Evolutionary conservation across 2,113 vertebrate species (phyloP), one percentile per base, ranked within the genome.

Genomic region (Synodontis membranacea): DNA sequence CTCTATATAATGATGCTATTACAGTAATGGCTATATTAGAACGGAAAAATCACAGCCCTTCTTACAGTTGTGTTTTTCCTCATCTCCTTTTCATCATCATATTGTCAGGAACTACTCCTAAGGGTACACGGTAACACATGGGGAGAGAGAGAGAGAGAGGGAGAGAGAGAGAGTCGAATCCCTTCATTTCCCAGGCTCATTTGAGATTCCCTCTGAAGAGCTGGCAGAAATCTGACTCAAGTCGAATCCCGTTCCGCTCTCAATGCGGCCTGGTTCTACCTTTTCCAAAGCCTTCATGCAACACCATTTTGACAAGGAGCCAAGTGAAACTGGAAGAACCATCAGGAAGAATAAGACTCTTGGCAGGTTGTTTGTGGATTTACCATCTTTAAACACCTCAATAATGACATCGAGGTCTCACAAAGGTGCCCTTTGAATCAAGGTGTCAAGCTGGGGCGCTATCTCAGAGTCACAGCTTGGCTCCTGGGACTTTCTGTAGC

Each of bases 271-370:
- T 56, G 84, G 42, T 66, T 78, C 81, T 82, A 46, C 80, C 48
- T 80, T 80, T 42, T 50, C 56, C 19, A n/a, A 28, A 70, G 44
- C 88, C 80, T 23, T 89, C 75, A 88, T 76, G 48, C 86, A 81
- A 84, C 80, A 25, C 19, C 28, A 28, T 81, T 88, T 87, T 91
- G 90, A 91, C 90, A 89, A 82, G 83, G 86, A 87, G 87, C 85
- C 90, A 89, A 87, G 80, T 84, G 75, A 86, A 88, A 89, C 62
- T 82, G 39, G 60, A 75, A 48, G 64, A 79, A 88, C 68, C 84
- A 81, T 88, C 87, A 84, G 42, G 23, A 34, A 39, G 60, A 70
- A 85, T 75, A 84, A 88, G 54, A 64, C 79, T 85, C 54, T 83
- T 83, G 90, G 80, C 80, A 81, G 87, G 31, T 56, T 80, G 75